Evolutionary conservation across 2,888 invertebrate genomes (phyloP), one percentile per base, ranked within the genome.

Genomic region (Andrena chrysosceles): DNA sequence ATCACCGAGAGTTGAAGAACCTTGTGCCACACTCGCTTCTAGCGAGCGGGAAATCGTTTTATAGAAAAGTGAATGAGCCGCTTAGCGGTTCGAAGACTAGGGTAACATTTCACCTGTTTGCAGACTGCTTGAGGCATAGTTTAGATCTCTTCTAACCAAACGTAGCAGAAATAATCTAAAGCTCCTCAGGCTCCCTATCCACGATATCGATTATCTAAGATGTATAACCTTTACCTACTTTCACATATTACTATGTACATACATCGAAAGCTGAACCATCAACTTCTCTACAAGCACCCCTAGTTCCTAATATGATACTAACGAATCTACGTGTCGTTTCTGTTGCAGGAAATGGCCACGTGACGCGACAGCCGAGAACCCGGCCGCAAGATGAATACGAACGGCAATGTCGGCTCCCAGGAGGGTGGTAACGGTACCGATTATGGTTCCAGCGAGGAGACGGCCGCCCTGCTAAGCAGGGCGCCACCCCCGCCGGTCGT

Each of bases 401-500:
- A 93, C 89, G 92, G 92, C 77, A 92, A 93, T 82, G 89, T 85
- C 60, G 91, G 90, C 60, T 91, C 91, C 35, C 90, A 91, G 87
- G 92, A 92, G 88, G 92, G 91, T 76, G 93, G 93, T 54, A 91
- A 91, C 85, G 91, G 92, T 76, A 91, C 89, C 78, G 93, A 93
- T 79, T 93, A 92, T 77, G 91, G 97, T 87, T 97, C 97, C 94
- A 96, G 96, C 92, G 97, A 97, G 94, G 97, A 97, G 95, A 97
- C 97, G 75, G 96, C 97, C 77, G 97, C 97, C 90, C 95, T 97
- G 81, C 95, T 98, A 87, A 96, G 97, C 84, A 96, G 96, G 85
- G 95, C 96, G 74, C 95, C 96, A 87, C 94, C 95, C 70, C 93
- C 93, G 73, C 94, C 95, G 67, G 94, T 94, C 66, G 92, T 92